Conservation (phyloP, 2,888 invertebrate species). For the Xestoiulus laeticollis region DNA sequence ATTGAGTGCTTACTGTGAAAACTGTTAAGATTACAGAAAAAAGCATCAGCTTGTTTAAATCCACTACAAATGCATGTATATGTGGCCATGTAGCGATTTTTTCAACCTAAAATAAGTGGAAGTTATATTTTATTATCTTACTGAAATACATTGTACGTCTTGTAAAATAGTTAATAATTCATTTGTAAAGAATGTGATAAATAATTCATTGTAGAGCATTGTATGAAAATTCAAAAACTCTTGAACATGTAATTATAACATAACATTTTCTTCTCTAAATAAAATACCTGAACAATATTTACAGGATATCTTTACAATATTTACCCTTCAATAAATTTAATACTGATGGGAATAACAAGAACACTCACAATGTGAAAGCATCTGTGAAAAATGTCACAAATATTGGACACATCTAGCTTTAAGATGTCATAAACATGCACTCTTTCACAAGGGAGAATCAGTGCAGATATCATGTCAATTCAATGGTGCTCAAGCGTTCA, state of each 20-base stretch:
- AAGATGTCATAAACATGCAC: neutral
- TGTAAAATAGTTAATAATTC: neutral
- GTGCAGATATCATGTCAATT: neutral
- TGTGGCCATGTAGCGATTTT: neutral
- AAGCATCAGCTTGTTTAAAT: neutral
- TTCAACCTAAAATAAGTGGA: neutral
- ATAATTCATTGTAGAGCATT: neutral
- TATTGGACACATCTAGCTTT: neutral
- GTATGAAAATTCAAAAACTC: neutral
- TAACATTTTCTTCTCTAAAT: neutral
- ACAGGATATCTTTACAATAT: neutral
- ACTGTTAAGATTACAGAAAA: no score
- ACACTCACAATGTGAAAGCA: neutral
- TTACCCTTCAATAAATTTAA: neutral
- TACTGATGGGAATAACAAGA: neutral
- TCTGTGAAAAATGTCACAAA: neutral
- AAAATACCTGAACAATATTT: neutral
- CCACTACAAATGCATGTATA: neutral
- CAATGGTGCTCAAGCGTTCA: neutral
- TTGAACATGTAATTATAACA: neutral
- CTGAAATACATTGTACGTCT: neutral
- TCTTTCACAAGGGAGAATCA: neutral
- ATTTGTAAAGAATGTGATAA: neutral
- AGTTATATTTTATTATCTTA: neutral
- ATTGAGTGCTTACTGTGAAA: no score